A percentile compares a stretch with the other conserved stretches of the same genome.
These are phyloP conservation scores for Galaxias olidus DNA, from an alignment of 2,797 vertebrate genomes.

Conservation along the genomic window DNA sequence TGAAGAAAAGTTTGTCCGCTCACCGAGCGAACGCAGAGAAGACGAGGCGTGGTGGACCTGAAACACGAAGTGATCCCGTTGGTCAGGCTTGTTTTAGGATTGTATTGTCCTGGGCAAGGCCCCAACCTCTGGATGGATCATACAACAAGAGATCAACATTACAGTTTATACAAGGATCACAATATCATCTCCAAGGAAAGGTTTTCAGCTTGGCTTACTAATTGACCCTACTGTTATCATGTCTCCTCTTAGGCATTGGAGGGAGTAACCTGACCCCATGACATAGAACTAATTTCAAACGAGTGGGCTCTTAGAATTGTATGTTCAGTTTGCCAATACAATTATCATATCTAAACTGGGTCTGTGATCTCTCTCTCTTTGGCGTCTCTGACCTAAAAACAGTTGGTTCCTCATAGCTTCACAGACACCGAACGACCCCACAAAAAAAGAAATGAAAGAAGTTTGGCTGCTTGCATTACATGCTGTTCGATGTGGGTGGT, in stretches of 20 bases:
- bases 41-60: constrained; percentile 76
- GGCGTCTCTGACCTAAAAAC: constrained; percentile 46
- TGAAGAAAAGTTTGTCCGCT: constrained; percentile 51
- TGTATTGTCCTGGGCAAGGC: constrained; percentile 78
- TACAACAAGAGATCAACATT: neutral
- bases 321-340: too few relatives aligned
- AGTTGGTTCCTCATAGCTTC: constrained; percentile 42
- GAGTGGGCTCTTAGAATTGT: too few relatives aligned
- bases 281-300: too few relatives aligned
- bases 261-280: too few relatives aligned
- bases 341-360: too few relatives aligned
- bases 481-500: constrained; percentile 54
- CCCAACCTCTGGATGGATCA: constrained; percentile 72
- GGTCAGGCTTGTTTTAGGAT: constrained; percentile 50
- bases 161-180: neutral
- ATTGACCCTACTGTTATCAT: too few relatives aligned
- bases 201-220: too few relatives aligned
- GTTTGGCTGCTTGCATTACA: constrained; percentile 37
- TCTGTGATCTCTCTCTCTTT: constrained; percentile 40
- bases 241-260: too few relatives aligned
- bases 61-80: constrained; percentile 79
- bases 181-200: too few relatives aligned
- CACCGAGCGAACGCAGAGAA: constrained; percentile 67
- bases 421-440: constrained; percentile 11
- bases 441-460: too few relatives aligned